A percentile compares a stretch with the other conserved stretches of the same genome.
These are phyloP conservation scores for Lerista edwardsae DNA, from an alignment of 2,797 vertebrate genomes.

Conservation along the genomic window DNA sequence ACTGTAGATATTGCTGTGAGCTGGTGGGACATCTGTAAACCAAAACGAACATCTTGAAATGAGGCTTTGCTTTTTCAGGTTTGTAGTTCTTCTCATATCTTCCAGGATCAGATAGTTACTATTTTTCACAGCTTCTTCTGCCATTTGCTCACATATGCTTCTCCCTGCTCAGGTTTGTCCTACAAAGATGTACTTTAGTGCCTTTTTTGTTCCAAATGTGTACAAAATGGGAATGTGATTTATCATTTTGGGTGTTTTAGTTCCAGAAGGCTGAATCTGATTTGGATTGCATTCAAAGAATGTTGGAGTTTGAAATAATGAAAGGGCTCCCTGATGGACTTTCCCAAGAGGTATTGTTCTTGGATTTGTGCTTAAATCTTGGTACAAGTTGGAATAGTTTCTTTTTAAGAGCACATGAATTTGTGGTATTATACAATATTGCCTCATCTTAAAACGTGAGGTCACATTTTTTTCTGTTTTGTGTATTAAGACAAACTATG, in stretches of 20 bases:
- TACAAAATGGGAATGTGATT: conserved; percentile 46
- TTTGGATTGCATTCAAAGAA: conserved; percentile 90
- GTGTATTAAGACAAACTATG: too few species aligned
- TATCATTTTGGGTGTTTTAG: conserved; percentile 77
- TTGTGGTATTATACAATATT: too few species aligned
- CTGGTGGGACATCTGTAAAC: neutral
- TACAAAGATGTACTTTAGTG: too few species aligned
- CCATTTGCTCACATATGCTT: neutral
- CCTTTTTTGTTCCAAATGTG: too few species aligned
- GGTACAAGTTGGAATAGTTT: neutral
- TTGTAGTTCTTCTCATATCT: neutral
- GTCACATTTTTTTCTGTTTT: neutral
- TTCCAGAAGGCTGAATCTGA: conserved; percentile 95
- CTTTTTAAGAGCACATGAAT: neutral
- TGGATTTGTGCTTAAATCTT: neutral
- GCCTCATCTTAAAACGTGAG: too few species aligned
- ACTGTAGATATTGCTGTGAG: neutral
- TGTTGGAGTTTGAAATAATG: conserved; percentile 89
- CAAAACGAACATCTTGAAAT: too few species aligned
- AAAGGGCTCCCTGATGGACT: conserved; percentile 77
- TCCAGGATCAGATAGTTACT: neutral
- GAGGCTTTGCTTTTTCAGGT: too few species aligned
- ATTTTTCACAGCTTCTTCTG: neutral
- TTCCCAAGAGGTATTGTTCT: conserved; percentile 78
- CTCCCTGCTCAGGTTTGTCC: too few species aligned